These are phyloP conservation scores for Takifugu flavidus DNA, from an alignment of 2,113 vertebrate species.

Conservation along the genomic window DNA sequence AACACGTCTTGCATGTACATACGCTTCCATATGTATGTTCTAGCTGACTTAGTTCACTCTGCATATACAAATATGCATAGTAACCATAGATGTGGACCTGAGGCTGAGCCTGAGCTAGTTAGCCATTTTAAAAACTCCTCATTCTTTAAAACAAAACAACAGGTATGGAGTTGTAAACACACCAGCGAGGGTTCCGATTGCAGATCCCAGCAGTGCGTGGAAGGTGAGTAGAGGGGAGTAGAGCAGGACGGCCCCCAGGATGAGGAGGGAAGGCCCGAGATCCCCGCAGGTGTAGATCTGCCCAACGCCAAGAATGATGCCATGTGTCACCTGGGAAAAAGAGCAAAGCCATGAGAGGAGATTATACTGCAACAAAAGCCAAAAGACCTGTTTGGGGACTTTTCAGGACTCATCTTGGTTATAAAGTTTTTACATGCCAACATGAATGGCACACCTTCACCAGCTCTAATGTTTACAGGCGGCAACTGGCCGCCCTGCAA, in stretches of 20 bases:
- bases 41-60: too few species aligned
- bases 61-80: too few species aligned
- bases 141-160: neutral
- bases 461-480: constrained; percentile 31
- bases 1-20: too few species aligned
- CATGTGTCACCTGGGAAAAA: constrained; percentile 61
- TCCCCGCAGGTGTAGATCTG: constrained; percentile 72
- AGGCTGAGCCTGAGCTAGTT: too few species aligned
- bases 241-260: constrained; percentile 66
- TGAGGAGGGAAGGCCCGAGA: constrained; percentile 66
- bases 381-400: too few species aligned
- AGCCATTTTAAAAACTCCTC: neutral
- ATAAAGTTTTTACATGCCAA: constrained; percentile 59
- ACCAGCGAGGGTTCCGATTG: constrained; percentile 68
- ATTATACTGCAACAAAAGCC: neutral
- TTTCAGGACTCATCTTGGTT: neutral
- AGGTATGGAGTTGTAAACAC: neutral
- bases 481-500: neutral
- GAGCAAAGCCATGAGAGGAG: neutral
- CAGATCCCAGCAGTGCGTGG: constrained; percentile 72
- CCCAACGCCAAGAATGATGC: constrained; percentile 71
- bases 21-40: too few species aligned
- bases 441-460: constrained; percentile 30
- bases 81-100: too few species aligned
- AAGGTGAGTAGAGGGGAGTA: constrained; percentile 70